Evolutionary conservation across 1,140 invertebrate species (phyloP).

Genomic region (Sarcophaga peregrina): DNA sequence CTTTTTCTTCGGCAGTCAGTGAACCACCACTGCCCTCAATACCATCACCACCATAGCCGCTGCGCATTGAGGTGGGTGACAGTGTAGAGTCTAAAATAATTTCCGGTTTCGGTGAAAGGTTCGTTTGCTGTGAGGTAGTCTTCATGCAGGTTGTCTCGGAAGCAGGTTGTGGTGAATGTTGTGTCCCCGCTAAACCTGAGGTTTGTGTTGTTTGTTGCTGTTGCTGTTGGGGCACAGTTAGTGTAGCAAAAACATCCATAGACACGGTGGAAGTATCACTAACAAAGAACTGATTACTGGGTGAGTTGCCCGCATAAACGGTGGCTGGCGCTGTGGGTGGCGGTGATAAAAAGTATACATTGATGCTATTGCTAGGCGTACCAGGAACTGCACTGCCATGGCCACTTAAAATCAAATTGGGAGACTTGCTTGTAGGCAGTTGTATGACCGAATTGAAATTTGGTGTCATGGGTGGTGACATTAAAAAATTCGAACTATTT

Average conservation of each 20-base stretch:
- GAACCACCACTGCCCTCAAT: constrained; percentile 27
- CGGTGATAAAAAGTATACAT: constrained; percentile 65
- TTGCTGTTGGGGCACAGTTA: constrained; percentile 53
- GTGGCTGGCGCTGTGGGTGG: constrained; percentile 53
- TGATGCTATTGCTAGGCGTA: constrained; percentile 49
- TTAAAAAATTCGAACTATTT: constrained; percentile 55
- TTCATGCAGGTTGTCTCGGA: background rate
- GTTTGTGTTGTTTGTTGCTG: constrained; percentile 25
- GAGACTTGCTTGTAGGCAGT: constrained; percentile 49
- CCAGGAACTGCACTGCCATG: constrained; percentile 8
- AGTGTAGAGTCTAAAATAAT: constrained; percentile 66
- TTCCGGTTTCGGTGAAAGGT: constrained; percentile 64
- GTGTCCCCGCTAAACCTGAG: constrained; percentile 23
- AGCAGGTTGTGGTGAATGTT: constrained; percentile 39
- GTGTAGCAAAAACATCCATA: constrained; percentile 59
- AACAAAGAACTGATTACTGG: constrained; percentile 43
- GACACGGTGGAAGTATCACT: constrained; percentile 62
- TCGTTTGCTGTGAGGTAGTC: constrained; percentile 34
- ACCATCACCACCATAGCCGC: constrained; percentile 42
- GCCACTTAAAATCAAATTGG: constrained; percentile 39
- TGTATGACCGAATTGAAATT: constrained; percentile 48
- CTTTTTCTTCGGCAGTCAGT: constrained; percentile 53
- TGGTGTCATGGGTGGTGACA: constrained; percentile 64
- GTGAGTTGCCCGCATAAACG: constrained; percentile 51
- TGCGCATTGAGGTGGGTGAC: constrained; percentile 56